These are phyloP conservation scores for Lanius ludovicianus DNA, from an alignment of 2,113 vertebrate species.

Conservation along the genomic window DNA sequence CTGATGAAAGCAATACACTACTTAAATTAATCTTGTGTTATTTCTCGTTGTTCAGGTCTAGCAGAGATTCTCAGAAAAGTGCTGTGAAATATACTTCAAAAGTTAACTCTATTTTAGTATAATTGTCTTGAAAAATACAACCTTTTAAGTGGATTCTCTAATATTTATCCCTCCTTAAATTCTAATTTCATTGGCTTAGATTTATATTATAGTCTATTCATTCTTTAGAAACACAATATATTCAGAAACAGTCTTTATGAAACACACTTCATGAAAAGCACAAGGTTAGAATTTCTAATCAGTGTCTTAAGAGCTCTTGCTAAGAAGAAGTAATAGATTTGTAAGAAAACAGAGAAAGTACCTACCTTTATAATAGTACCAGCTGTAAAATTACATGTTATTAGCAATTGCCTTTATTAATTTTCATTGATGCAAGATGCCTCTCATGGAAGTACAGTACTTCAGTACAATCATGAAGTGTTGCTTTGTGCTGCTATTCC, in stretches of 20 bases:
- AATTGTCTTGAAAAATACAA: neutral
- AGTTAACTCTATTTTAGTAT: neutral
- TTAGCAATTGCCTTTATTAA: neutral
- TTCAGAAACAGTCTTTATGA: no score
- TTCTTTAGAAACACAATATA: neutral
- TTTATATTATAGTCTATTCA: neutral
- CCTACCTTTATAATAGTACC: neutral
- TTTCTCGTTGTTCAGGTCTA: neutral
- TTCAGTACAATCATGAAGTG: neutral
- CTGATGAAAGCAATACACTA: neutral
- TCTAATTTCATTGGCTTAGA: neutral
- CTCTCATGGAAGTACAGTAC: neutral
- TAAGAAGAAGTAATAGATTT: slow-evolving; percentile 4
- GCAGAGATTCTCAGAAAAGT: neutral
- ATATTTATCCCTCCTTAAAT: neutral
- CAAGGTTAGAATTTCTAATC: neutral
- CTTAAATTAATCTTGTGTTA: neutral
- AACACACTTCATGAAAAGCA: neutral
- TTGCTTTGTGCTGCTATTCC: neutral
- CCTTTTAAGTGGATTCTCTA: neutral
- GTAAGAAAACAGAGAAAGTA: slow-evolving; percentile 16
- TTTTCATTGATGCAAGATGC: neutral
- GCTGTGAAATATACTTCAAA: neutral
- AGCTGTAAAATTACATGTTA: slow-evolving; percentile 8
- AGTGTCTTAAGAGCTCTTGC: neutral